Base-by-base conservation (phyloP, 53 echinoderm and acorn worm species). In the Patiria pectinifera region DNA sequence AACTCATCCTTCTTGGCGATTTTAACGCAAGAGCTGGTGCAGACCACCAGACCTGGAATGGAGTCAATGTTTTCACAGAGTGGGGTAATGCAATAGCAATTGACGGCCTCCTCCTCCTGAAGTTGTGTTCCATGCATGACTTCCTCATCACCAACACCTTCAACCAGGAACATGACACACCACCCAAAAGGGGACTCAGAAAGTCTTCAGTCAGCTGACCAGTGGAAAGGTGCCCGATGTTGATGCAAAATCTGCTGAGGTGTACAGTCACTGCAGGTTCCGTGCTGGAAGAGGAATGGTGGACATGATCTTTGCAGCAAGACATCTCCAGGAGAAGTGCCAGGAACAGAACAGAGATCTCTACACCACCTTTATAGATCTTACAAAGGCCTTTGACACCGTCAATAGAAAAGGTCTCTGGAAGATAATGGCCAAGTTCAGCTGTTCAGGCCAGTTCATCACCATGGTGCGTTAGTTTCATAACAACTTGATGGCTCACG, bases 401-500 rank as follows among this genome's bases (percentile, higher is more conserved):
- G 87, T 87, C 3, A 76, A 46, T 18, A 76, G 77, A 76, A 48
- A 91, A 45, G 91, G 83, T 11, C 49, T 91, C 3, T 70, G 91
- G 91, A 91, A 71, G 69, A 91, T 91, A 26, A 69, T 91, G 91
- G 59, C 69, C 14, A 83, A 91, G 71, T 83, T 83, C 47, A 62
- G 74, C 11, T 83, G 71, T 71, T 84, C 83, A 71, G 66, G 61
- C n/a, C 58, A n/a, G 13, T 91, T 83, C 71, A 83, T 83, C 46
- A 46, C 47, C 12, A 82, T 91, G 48, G 53, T 91, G n/a, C 91
- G 49, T 11, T 69, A 91, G 83, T 83, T 91, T 71, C 80, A 91
- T 45, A 59, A 82, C 79, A 80, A 66, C 23, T 62, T 91, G 82
- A 59, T 61, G 62, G 91, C 81, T n/a, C 81, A 3, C 82, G 91